Base-by-base conservation (phyloP, 2,797 vertebrate genomes). In the Argya squamiceps region DNA sequence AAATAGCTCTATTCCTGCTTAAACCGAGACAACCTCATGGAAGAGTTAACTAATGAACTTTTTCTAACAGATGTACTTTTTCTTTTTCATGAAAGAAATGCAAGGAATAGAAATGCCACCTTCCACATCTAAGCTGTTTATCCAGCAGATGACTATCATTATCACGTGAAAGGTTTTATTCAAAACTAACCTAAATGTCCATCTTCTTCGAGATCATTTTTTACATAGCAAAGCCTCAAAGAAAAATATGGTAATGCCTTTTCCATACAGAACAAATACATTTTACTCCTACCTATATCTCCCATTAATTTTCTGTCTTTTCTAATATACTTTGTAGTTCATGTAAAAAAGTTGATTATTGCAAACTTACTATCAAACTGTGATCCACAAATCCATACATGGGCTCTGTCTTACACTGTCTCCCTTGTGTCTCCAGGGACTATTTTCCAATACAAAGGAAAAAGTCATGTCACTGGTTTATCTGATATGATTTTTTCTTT, bases 321-420 rank as follows among this genome's bases (percentile, higher is more conserved):
- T 34, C 18, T 74, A 22, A 34, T 23, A 10, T 19, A 53, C 10
- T 55, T 24, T 41, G 14, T 15, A 32, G 12, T 60, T 68, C 32
- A 53, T 36, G 5, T 68, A 47, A 53, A 75, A 67, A 68, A 36
- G 5, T 20, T 62, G 6, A 11, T 36, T 32, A 20, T n/a, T 29
- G 36, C 19, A 27, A n/a, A 29, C 6, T 47, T 62, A 17, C 4
- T 10, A 9, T 68, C 34, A 59, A 15, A 36, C 9, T 36, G 26
- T 41, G 55, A 41, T 47, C 18, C 46, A 60, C 5, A 2, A 60
- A 32, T 20, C 46, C 15, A 36, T 20, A 16, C 5, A 5, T 2
- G 4, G 3, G 8, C 53, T 60, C 26, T 60, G 2, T 30, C 22
- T 27, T n/a, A 36, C 6, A 36, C 15, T 1, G 2, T 43, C 3